Conservation (phyloP, 1,140 invertebrate species). For the Apis laboriosa region DNA sequence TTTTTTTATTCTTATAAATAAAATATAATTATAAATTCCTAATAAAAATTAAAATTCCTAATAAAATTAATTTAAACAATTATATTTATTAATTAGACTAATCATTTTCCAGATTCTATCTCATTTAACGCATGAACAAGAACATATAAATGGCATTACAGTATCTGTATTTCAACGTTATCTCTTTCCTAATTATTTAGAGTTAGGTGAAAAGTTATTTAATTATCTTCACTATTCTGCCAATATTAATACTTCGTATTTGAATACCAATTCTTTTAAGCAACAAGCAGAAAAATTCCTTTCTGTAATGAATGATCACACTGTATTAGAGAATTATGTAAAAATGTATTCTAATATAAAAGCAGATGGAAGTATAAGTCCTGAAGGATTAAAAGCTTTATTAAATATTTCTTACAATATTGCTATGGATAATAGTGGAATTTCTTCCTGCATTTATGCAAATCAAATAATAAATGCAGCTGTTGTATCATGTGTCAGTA, state of each 20-base stretch:
- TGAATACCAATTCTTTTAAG: slow-evolving; percentile 84
- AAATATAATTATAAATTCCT: background rate
- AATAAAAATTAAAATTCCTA: background rate
- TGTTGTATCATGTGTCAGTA: slow-evolving; percentile 85
- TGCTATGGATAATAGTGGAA: slow-evolving; percentile 87
- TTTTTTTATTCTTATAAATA: background rate
- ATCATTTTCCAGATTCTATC: slow-evolving; percentile 83
- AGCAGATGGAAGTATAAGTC: slow-evolving; percentile 81
- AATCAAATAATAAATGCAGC: slow-evolving; percentile 86
- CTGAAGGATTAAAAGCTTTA: slow-evolving; percentile 83
- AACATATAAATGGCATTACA: slow-evolving; percentile 85
- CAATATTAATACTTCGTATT: slow-evolving; percentile 83
- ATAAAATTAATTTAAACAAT: background rate
- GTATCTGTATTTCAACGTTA: slow-evolving; percentile 84
- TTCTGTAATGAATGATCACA: slow-evolving; percentile 84
- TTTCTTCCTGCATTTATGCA: slow-evolving; percentile 83
- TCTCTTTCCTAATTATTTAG: slow-evolving; percentile 89
- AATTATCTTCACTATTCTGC: slow-evolving; percentile 83
- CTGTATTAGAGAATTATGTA: slow-evolving; percentile 85
- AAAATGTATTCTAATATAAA: slow-evolving; percentile 82
- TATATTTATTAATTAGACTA: slow-evolving; percentile 40
- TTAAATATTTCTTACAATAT: slow-evolving; percentile 88
- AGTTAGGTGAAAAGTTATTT: slow-evolving; percentile 86
- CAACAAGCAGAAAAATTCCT: slow-evolving; percentile 88
- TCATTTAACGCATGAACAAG: slow-evolving; percentile 84